phyloP scores from a whole-genome alignment of 2,113 vertebrate species.

The Macrotus californicus region DNA sequence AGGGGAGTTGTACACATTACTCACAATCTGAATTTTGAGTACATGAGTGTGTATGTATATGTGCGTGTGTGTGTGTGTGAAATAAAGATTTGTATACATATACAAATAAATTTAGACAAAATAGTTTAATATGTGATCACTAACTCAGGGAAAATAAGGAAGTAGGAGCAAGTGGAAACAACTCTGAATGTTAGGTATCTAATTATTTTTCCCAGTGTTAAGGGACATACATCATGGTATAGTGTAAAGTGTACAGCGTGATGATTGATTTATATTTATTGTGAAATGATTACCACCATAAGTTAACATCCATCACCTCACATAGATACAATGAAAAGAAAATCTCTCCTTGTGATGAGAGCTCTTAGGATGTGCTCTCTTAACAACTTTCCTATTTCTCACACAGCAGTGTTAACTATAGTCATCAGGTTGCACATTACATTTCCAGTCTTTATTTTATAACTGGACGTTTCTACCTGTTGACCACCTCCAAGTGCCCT shows the following conservation, averaged over 20 bases:
- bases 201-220: not conserved
- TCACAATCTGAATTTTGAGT: not conserved
- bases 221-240: not conserved
- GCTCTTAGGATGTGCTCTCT: not conserved
- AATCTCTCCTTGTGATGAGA: not conserved
- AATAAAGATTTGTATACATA: not conserved
- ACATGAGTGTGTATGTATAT: not conserved
- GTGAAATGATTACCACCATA: not conserved
- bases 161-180: not conserved
- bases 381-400: not conserved
- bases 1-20: not conserved
- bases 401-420: not conserved
- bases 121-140: not conserved
- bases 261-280: not conserved
- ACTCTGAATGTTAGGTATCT: not conserved
- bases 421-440: not conserved
- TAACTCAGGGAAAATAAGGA: not conserved
- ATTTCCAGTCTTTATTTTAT: not conserved
- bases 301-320: not conserved
- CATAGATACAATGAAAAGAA: not conserved
- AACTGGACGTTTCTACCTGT: not conserved
- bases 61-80: not conserved
- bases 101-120: not conserved
- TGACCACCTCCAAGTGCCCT: not conserved
- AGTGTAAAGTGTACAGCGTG: not conserved